Evolutionary conservation across 1,140 invertebrate genomes (phyloP), one percentile per base, ranked within the genome.

Genomic region (Drosophila gunungcola): DNA sequence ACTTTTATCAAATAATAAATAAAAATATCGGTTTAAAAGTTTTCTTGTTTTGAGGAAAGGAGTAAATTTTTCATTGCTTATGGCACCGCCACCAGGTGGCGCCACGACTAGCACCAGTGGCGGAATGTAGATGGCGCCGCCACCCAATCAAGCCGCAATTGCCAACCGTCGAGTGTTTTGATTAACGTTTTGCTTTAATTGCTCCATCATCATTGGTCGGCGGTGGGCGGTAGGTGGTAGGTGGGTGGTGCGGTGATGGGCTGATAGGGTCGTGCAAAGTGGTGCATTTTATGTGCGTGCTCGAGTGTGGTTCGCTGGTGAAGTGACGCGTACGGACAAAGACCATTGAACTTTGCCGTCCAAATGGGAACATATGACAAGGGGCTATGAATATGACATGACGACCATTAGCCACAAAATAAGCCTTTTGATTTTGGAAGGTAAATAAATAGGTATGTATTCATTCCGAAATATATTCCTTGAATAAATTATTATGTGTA

Each of bases 111-210:
- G 13, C 13, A 7, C 56, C 46, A 60, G 3, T 57, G 36, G 3
- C 51, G 16, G 25, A 48, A 29, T 53, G 34, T 62, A 62, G 58
- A 41, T 62, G 58, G 58, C 57, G 49, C 25, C 51, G 52, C n/a
- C 63, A 48, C 54, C 69, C 52, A 69, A 76, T 77, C 41, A 53
- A 36, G 29, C 27, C 51, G 4, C 25, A 64, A 68, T 48, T 57
- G 16, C 36, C 34, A 43, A 27, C 42, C 29, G 48, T 57, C 63
- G 42, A 58, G 51, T 49, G 49, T 62, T 72, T 64, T 72, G 72
- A 76, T 72, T 41, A 72, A 54, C 58, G 60, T 61, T 81, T 70
- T 21, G n/a, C 73, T 81, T 80, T 80, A 81, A 80, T 77, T 80
- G 78, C 73, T 65, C 73, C 78, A 77, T 62, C 51, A 63, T 70